Base-by-base conservation (phyloP, 2,888 invertebrate species). In the Ischnura elegans region DNA sequence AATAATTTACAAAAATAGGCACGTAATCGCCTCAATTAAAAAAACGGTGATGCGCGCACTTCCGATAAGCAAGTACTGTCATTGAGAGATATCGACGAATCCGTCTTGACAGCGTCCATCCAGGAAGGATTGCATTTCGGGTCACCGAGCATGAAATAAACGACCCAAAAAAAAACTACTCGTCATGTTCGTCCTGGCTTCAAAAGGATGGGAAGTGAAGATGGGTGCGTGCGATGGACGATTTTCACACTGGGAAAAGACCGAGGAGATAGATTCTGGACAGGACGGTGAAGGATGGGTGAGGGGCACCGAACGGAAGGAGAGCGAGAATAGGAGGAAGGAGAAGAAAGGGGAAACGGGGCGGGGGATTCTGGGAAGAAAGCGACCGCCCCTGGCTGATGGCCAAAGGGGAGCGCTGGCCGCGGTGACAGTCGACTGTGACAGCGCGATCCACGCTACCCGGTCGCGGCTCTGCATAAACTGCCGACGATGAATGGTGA, bases 371-470 rank as follows among this genome's bases (percentile, higher is more conserved):
- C 36, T 4, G 76, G 61, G 61, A n/a, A 25, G 61, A n/a, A 36
- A 16, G 76, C 0, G 76, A 36, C 36, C 10, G 5, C 36, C 36
- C 76, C 36, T 76, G 76, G 76, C 29, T 10, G 13, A 10, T 13
- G 36, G 76, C 76, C 76, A 76, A 76, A 29, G 36, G 76, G 76
- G 76, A 76, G 10, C 29, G 76, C 5, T 8, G 8, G 66, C n/a
- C n/a, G 76, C 8, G 36, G 43, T 90, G 61, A 90, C 61, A n/a
- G 86, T 45, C 86, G 86, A 86, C 46, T 66, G 51, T 6, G 51
- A 66, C 61, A n/a, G 61, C n/a, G 90, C n/a, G 61, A 90, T 90
- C 90, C 90, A 42, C 61, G 90, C 61, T n/a, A 36, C 42, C 90
- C 36, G 36, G 90, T 36, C 90, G 55, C 90, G 42, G 61, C 29